Conservation (phyloP, 2,888 invertebrate genomes). For the Catocala sponsa region DNA sequence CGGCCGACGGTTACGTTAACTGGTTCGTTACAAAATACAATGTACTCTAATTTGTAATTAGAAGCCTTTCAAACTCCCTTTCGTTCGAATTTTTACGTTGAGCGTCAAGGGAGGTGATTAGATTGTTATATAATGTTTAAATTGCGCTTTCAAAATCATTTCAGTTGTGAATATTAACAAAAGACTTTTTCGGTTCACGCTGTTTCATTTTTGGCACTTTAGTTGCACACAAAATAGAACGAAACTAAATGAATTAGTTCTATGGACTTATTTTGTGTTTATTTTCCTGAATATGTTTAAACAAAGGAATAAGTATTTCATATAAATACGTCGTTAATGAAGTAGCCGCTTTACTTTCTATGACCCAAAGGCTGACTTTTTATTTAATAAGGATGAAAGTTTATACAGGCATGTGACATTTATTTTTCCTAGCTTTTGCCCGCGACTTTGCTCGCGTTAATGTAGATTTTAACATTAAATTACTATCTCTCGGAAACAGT, state of each 20-base stretch:
- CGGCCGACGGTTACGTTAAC: slow-evolving; percentile 31
- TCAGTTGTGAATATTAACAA: slow-evolving; percentile 27
- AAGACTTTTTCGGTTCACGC: slow-evolving; percentile 26
- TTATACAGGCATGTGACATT: no score
- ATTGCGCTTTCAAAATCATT: slow-evolving; percentile 51
- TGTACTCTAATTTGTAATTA: slow-evolving; percentile 51
- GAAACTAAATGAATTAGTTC: background rate
- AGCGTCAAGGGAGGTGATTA: slow-evolving; percentile 38
- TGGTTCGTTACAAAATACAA: slow-evolving; percentile 33
- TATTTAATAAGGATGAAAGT: no score
- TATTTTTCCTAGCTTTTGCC: no score
- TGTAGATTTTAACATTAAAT: no score
- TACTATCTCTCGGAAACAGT: no score
- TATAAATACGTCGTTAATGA: no score
- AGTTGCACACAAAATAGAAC: background rate
- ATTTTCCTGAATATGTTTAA: no score
- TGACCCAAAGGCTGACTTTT: no score
- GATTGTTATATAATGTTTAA: slow-evolving; percentile 44
- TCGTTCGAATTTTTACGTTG: slow-evolving; percentile 34
- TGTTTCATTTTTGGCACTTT: slow-evolving; percentile 1
- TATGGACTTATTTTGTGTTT: no score
- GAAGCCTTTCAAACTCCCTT: slow-evolving; percentile 47
- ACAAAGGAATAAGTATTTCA: no score
- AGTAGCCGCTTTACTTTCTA: no score
- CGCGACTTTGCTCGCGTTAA: no score